These are phyloP conservation scores for Lobophora halterata DNA, from an alignment of 2,888 invertebrate genomes.

Conservation along the genomic window DNA sequence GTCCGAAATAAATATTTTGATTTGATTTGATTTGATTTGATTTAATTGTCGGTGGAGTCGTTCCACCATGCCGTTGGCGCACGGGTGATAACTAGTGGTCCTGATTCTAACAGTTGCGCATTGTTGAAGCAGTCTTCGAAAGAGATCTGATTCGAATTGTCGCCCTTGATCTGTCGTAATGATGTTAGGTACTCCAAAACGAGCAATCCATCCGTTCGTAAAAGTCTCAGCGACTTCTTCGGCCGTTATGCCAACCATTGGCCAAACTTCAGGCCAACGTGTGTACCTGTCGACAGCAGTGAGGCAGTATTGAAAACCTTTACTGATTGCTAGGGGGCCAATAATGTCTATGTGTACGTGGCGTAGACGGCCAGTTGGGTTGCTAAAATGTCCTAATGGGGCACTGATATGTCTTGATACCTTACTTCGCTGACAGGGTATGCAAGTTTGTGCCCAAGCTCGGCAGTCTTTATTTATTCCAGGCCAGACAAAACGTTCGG, in stretches of 20 bases:
- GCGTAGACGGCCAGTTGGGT: conserved; percentile 14
- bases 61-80: conserved; percentile 22
- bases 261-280: conserved; percentile 31
- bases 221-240: conserved; percentile 26
- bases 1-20: no score
- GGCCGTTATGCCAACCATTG: conserved; percentile 25
- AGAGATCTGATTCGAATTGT: conserved; percentile 31
- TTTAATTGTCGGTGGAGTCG: conserved; percentile 16
- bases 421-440: conserved; percentile 42
- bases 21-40: no score
- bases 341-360: conserved; percentile 51
- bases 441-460: conserved; percentile 32
- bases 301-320: conserved; percentile 25
- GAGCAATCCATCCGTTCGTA: conserved; percentile 26
- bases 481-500: conserved; percentile 40
- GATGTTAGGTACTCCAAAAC: conserved; percentile 25
- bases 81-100: conserved; percentile 15
- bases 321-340: conserved; percentile 32
- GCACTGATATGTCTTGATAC: conserved; percentile 34
- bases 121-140: conserved; percentile 8
- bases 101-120: conserved; percentile 9
- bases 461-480: conserved; percentile 40
- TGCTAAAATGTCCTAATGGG: conserved; percentile 11
- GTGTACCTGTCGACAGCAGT: conserved; percentile 40
- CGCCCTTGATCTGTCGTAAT: conserved; percentile 29